These are phyloP conservation scores for Heliconius nattereri DNA, from an alignment of 1,140 invertebrate species.

Conservation along the genomic window DNA sequence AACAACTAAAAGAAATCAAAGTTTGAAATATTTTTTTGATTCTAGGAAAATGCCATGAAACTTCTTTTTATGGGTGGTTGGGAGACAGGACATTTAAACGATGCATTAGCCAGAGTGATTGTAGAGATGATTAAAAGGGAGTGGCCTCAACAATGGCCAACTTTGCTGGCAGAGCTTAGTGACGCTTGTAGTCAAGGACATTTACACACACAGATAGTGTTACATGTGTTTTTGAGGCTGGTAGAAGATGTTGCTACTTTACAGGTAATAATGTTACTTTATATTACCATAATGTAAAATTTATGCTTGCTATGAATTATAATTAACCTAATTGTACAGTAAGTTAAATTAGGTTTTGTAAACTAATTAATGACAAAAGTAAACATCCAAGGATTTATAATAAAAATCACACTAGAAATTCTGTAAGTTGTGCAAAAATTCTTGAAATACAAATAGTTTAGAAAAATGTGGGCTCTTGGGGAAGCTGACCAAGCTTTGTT, in stretches of 20 bases:
- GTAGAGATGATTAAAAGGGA: slow-evolving; percentile 97
- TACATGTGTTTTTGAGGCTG: slow-evolving; percentile 91
- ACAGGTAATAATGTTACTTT: slow-evolving; percentile 78
- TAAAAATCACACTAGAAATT: no score
- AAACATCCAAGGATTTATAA: no score
- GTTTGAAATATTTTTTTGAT: not conserved
- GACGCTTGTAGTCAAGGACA: slow-evolving; percentile 89
- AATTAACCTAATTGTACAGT: no score
- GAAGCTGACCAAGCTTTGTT: no score
- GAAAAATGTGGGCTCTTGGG: no score
- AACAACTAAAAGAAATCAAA: not conserved
- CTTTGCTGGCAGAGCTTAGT: slow-evolving; percentile 89
- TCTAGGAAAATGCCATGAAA: slow-evolving; percentile 91
- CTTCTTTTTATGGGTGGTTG: slow-evolving; percentile 87
- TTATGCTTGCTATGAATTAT: not conserved
- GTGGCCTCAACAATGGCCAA: slow-evolving; percentile 98
- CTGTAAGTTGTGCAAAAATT: no score
- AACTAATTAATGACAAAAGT: no score
- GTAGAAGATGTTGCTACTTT: slow-evolving; percentile 95
- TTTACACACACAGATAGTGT: slow-evolving; percentile 92
- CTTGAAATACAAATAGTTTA: no score
- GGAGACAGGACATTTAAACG: slow-evolving; percentile 89
- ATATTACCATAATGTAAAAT: not conserved
- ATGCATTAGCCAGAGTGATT: slow-evolving; percentile 92
- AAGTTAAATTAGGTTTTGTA: no score